Evolutionary conservation across 2,797 vertebrate species (phyloP), one percentile per base, ranked within the genome.

Genomic region (Poeciliopsis infans): DNA sequence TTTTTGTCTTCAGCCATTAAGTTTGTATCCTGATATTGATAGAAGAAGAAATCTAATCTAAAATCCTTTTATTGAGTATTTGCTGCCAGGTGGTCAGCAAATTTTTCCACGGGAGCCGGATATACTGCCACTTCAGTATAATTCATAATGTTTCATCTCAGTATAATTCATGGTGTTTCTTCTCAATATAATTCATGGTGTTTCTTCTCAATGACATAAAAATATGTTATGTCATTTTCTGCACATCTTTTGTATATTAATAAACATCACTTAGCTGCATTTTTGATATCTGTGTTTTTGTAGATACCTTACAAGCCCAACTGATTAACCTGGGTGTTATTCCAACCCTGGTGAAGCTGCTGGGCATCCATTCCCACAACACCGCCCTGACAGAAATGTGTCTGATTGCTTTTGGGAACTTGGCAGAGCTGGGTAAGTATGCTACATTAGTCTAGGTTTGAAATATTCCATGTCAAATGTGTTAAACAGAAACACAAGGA

Each of bases 241-340:
- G 25, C 36, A 41, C 20, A 41, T 3, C 10, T 43, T 11, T 43
- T 69, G 25, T n/a, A n/a, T 11, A 25, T 68, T 68, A 39, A 41
- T 23, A 68, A 25, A 41, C 23, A 25, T 4, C 36, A 5, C 20
- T 43, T 41, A 1, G 75, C 28, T 82, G 49, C 73, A 3, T 84
- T 11, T 51, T 83, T 23, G 81, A 25, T 25, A 13, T 61, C 77
- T 73, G 86, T 85, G 2, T 70, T 80, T 74, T 85, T 86, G 1
- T 91, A 99, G 98, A 99, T 96, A 97, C 97, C 70, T 90, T 99
- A 93, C 98, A 99, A 94, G 97, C 97, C 86, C 98, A 99, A 93
- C 96, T 99, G 90, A 99, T 99, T 93, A 97, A 94, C 90, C 99
- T 99, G 98, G 98, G 97, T 72, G 98, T 99, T 83, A 99, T 99